Percentiles rank a stretch among this genome's conserved stretches.
phyloP scores from a whole-genome alignment of 1,140 invertebrate genomes.

The honey bee (Apis mellifera) region DNA sequence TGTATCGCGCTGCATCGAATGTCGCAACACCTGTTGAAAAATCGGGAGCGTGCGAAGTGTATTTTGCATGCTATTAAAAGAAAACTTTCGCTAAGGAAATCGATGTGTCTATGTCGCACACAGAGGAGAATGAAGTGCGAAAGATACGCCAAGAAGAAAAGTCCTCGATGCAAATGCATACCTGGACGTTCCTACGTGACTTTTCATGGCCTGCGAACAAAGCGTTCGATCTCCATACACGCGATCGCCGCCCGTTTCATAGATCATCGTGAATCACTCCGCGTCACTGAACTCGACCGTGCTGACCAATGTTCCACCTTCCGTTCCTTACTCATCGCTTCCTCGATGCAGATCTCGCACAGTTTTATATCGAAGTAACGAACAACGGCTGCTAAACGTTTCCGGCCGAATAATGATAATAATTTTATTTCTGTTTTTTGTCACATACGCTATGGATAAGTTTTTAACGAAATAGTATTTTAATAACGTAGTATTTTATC shows the following conservation, averaged over 20 bases:
- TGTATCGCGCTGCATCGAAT: neutral
- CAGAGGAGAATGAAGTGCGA: constrained; percentile 26
- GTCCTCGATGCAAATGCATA: constrained; percentile 34
- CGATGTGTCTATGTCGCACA: neutral
- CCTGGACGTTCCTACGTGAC: constrained; percentile 51
- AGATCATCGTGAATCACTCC: constrained; percentile 52
- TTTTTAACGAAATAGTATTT: too few species aligned
- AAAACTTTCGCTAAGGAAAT: constrained; percentile 49
- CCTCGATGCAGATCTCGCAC: neutral
- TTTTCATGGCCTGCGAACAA: constrained; percentile 49
- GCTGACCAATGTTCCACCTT: constrained; percentile 34
- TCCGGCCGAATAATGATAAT: neutral
- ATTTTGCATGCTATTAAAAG: neutral
- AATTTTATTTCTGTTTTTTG: too few species aligned
- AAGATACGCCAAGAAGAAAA: constrained; percentile 30
- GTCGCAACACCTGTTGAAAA: neutral
- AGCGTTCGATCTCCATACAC: constrained; percentile 50
- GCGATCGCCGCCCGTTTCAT: constrained; percentile 30
- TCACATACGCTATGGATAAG: too few species aligned
- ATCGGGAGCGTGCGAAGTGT: constrained; percentile 19
- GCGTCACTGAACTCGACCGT: constrained; percentile 22
- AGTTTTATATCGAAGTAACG: neutral
- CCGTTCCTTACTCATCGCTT: constrained; percentile 47
- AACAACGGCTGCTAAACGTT: neutral
- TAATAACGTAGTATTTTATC: too few species aligned